Conservation (phyloP, 2,797 vertebrate species). For the Garrulus glandarius region DNA sequence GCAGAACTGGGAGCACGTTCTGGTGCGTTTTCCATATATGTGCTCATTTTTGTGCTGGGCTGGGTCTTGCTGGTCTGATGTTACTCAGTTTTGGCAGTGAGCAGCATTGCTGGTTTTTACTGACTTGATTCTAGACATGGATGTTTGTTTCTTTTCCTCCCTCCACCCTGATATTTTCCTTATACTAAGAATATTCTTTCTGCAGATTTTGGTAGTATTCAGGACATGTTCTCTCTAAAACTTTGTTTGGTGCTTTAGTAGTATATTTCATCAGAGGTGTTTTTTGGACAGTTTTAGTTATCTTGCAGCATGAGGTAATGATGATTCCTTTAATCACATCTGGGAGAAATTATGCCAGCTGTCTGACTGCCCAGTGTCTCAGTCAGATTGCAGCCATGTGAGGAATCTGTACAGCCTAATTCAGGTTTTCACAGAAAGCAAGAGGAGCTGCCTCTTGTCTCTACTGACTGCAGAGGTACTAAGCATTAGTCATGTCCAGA, state of each 20-base stretch:
- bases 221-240: not conserved
- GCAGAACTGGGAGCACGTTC: conserved; percentile 98
- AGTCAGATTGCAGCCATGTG: not conserved
- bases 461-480: not conserved
- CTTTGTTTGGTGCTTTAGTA: not conserved
- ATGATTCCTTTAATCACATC: not conserved
- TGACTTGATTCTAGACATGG: not conserved
- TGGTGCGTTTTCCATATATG: conserved; percentile 73
- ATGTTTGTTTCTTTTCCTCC: not conserved
- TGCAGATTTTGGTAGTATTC: not conserved
- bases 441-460: not conserved
- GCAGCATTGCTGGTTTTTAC: not conserved
- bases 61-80: not conserved
- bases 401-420: not conserved
- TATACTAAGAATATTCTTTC: not conserved
- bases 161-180: not conserved
- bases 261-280: not conserved
- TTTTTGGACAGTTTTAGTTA: not conserved
- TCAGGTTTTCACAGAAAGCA: not conserved
- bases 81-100: not conserved
- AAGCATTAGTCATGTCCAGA: not conserved
- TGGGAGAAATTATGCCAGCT: not conserved
- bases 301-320: not conserved
- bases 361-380: not conserved
- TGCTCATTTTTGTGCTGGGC: not conserved